Base-by-base conservation (phyloP, 2,797 vertebrate species). In the Chaetodon trifasciatus region DNA sequence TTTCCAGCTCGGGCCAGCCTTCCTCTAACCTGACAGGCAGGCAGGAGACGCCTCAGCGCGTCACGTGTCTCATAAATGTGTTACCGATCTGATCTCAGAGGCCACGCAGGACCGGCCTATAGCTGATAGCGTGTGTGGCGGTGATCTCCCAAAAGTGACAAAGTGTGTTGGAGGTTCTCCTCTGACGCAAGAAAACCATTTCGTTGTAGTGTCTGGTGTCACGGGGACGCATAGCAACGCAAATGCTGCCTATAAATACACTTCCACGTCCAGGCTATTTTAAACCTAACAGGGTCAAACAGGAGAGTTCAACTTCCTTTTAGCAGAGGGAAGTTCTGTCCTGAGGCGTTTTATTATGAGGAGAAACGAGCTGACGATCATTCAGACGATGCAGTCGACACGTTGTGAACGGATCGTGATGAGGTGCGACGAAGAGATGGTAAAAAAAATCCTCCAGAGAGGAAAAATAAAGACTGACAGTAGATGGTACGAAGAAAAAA, bases 151-250 rank as follows among this genome's bases (percentile, higher is more conserved):
- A 90, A 94, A 96, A 96, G 96, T 94, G 95, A 93, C 95, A 95
- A 95, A 95, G 96, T 96, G 96, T 95, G 95, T 95, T 94, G 95
- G 94, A 94, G 95, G 96, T 95, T 96, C 96, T 88, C 95, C 96
- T 97, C 96, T 97, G 97, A 98, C 97, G 97, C 96, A 98, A 96
- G 95, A 88, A 87, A 88, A 86, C 80, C 91, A 90, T 95, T 95
- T 95, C 96, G 96, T 97, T 96, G 97, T 97, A 96, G 97, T 93
- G 94, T 97, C 96, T 95, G 94, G 95, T 96, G 95, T 96, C 97
- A 94, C 90, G 2, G 91, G 74, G 93, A 96, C 82, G 93, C 96
- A 96, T 96, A 96, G 96, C 96, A 95, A 97, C 92, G 96, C 96
- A 96, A 96, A 97, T 94, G 95, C 92, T 94, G 92, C 86, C 95